Evolutionary conservation across 2,797 vertebrate genomes (phyloP).

Genomic region (Enoplosus armatus): DNA sequence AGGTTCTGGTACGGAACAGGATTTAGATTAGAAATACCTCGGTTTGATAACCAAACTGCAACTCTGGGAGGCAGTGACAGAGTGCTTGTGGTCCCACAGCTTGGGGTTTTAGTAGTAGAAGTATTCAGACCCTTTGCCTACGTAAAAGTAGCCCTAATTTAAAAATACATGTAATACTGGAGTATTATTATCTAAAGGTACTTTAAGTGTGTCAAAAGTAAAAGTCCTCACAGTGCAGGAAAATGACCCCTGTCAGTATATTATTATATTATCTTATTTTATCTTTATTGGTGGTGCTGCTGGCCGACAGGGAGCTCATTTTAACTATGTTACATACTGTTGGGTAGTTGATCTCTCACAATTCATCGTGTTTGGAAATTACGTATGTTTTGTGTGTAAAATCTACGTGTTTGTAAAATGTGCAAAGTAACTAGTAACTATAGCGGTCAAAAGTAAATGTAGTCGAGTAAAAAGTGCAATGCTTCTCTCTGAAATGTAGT

Average conservation of each 20-base stretch:
- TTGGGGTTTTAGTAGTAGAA: not conserved
- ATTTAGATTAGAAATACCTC: conserved; percentile 19
- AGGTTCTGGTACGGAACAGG: conserved; percentile 87
- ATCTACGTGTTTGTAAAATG: no score
- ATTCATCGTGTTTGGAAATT: not conserved
- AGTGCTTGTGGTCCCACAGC: not conserved
- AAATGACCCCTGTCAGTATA: not conserved
- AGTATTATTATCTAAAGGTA: no score
- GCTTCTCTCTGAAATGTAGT: no score
- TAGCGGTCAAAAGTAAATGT: no score
- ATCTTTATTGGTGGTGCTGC: not conserved
- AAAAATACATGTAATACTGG: no score
- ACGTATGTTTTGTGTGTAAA: not conserved
- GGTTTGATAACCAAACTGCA: not conserved
- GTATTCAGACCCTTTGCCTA: not conserved
- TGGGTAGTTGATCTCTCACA: not conserved
- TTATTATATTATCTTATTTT: not conserved
- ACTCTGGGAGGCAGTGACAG: not conserved
- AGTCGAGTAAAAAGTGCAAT: not conserved
- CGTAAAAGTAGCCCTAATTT: no score
- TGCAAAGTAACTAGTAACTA: no score
- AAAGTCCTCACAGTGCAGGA: not conserved
- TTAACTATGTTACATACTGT: not conserved
- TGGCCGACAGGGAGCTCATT: not conserved
- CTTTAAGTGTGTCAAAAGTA: not conserved